Percentiles rank a stretch among this genome's conserved stretches.
Evolutionary conservation across 1,140 invertebrate species (phyloP).

Genomic region (Phthorimaea operculella): DNA sequence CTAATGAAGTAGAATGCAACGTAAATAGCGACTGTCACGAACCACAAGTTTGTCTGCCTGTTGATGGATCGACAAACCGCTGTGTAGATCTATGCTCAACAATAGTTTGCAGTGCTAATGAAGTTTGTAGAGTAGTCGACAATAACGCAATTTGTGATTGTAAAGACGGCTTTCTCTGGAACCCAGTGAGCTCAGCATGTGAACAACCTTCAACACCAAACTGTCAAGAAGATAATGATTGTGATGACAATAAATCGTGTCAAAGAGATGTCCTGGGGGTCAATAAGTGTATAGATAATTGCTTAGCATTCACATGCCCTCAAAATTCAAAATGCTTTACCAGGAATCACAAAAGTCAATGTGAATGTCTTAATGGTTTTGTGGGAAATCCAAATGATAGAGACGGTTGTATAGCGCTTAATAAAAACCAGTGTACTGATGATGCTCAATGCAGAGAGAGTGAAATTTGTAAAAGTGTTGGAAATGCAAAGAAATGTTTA

Average conservation of each 20-base stretch:
- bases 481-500: slow-evolving; percentile 70
- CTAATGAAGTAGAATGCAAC: slow-evolving; percentile 71
- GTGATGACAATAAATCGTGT: slow-evolving; percentile 76
- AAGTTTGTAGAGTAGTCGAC: slow-evolving; percentile 77
- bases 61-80: slow-evolving; percentile 70
- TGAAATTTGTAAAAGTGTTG: slow-evolving; percentile 74
- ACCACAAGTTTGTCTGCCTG: slow-evolving; percentile 70
- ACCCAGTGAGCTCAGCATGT: slow-evolving; percentile 81
- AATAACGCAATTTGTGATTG: slow-evolving; percentile 81
- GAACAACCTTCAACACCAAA: slow-evolving; percentile 88
- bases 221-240: slow-evolving; percentile 79
- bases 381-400: slow-evolving; percentile 90
- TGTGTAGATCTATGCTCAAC: slow-evolving; percentile 83
- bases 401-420: slow-evolving; percentile 79
- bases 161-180: slow-evolving; percentile 80
- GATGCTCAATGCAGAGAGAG: slow-evolving; percentile 85
- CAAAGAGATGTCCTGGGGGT: slow-evolving; percentile 85
- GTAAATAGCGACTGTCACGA: slow-evolving; percentile 77
- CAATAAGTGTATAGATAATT: slow-evolving; percentile 82
- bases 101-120: slow-evolving; percentile 83
- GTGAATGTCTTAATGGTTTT: slow-evolving; percentile 83
- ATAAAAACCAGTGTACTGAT: slow-evolving; percentile 79
- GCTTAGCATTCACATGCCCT: slow-evolving; percentile 83
- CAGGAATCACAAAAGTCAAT: slow-evolving; percentile 77
- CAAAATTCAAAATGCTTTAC: slow-evolving; percentile 84